phyloP scores from a whole-genome alignment of 2,797 vertebrate genomes.

The Aselliscus stoliczkanus region DNA sequence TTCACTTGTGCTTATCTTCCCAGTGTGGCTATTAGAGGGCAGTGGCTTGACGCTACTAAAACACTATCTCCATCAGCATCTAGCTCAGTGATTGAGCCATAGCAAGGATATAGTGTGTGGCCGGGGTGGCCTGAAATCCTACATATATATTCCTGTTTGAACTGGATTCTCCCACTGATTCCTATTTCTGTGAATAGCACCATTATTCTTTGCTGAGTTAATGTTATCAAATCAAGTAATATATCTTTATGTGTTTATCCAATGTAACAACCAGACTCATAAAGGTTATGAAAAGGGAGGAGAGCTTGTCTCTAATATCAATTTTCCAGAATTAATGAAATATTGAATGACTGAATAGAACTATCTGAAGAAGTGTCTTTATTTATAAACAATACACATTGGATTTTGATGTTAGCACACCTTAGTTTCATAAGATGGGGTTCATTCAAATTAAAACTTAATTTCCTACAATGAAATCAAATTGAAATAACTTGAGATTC shows the following conservation, averaged over 20 bases:
- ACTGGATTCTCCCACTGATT: not conserved
- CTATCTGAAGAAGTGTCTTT: not conserved
- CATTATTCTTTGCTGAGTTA: not conserved
- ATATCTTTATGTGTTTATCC: not conserved
- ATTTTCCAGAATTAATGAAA: not conserved
- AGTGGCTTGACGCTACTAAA: not conserved
- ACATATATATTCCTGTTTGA: not conserved
- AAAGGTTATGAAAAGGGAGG: not conserved
- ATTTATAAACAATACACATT: not conserved
- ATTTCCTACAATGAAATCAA: not conserved
- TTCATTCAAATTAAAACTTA: slow-evolving; percentile 26
- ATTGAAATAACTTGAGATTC: not conserved
- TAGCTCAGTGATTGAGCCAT: not conserved
- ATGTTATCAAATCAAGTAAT: not conserved
- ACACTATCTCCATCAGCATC: not conserved
- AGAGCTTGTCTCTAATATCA: not conserved
- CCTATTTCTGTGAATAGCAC: not conserved
- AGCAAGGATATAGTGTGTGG: not conserved
- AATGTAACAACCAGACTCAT: not conserved
- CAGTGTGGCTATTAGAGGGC: not conserved
- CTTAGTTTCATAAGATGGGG: not conserved
- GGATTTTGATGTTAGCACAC: not conserved
- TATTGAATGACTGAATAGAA: not conserved
- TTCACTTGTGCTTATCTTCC: not conserved
- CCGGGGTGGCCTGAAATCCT: not conserved